phyloP scores from a whole-genome alignment of 2,113 vertebrate genomes.

The Pangasianodon hypophthalmus region DNA sequence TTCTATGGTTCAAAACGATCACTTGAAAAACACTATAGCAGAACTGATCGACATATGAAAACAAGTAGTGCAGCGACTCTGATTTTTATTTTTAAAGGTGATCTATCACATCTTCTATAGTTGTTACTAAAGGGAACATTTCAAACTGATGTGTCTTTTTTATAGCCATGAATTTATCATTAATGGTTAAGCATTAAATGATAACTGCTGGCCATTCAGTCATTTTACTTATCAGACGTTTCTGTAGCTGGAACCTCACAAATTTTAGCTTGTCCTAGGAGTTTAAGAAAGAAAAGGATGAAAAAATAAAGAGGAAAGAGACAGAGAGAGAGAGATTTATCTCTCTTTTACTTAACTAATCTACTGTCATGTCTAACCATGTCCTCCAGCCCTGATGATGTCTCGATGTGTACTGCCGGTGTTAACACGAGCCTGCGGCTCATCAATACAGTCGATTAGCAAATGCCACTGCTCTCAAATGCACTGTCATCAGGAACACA shows the following conservation, averaged over 20 bases:
- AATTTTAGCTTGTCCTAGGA: background rate
- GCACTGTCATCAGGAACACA: constrained; percentile 56
- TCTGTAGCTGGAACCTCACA: background rate
- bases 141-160: background rate
- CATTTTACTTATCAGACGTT: background rate
- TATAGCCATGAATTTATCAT: background rate
- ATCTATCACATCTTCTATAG: background rate
- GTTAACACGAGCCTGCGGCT: constrained; percentile 71
- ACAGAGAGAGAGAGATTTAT: constrained; percentile 21
- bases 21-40: background rate
- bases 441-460: constrained; percentile 74
- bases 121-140: background rate
- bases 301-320: background rate
- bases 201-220: background rate
- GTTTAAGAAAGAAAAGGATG: background rate
- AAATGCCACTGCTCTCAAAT: constrained; percentile 59
- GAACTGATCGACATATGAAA: too few relatives aligned
- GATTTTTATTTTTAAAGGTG: background rate
- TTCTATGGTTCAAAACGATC: background rate
- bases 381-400: constrained; percentile 28
- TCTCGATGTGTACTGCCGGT: constrained; percentile 70
- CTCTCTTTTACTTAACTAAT: constrained; percentile 21
- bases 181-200: background rate
- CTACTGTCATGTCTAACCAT: constrained; percentile 40
- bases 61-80: background rate